These are phyloP conservation scores for Scaptomyza montana DNA, from an alignment of 1,140 invertebrate species.

Conservation along the genomic window DNA sequence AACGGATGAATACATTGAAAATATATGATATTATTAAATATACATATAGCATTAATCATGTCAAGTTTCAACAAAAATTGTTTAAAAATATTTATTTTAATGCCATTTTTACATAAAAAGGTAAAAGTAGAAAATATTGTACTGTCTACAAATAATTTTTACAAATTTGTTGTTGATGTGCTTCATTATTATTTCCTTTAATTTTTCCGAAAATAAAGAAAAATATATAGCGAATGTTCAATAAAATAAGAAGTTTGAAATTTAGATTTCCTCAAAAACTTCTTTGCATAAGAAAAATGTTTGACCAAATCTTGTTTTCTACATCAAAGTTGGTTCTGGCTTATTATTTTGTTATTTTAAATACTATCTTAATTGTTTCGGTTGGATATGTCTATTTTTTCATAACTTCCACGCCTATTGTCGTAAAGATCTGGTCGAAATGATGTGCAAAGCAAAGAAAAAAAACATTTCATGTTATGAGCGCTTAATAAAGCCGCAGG, in stretches of 20 bases:
- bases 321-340: too few relatives aligned
- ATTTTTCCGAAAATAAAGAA: too few relatives aligned
- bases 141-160: too few relatives aligned
- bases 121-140: background rate
- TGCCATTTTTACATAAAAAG: background rate
- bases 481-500: conserved; percentile 75
- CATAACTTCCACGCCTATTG: conserved; percentile 15
- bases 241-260: too few relatives aligned
- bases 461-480: conserved; percentile 65
- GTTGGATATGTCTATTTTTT: background rate
- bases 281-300: background rate
- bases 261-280: too few relatives aligned
- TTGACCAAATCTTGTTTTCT: background rate
- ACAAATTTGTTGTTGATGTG: background rate
- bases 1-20: background rate
- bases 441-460: conserved; percentile 9
- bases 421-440: conserved; percentile 38
- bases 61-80: conserved; percentile 55
- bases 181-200: too few relatives aligned
- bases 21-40: conserved; percentile 10
- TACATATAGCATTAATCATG: background rate
- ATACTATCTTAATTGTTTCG: background rate
- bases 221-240: too few relatives aligned
- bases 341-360: too few relatives aligned
- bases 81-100: conserved; percentile 50